Evolutionary conservation across 2,888 invertebrate species (phyloP), one percentile per base, ranked within the genome.

Genomic region (Crocallis elinguaria): DNA sequence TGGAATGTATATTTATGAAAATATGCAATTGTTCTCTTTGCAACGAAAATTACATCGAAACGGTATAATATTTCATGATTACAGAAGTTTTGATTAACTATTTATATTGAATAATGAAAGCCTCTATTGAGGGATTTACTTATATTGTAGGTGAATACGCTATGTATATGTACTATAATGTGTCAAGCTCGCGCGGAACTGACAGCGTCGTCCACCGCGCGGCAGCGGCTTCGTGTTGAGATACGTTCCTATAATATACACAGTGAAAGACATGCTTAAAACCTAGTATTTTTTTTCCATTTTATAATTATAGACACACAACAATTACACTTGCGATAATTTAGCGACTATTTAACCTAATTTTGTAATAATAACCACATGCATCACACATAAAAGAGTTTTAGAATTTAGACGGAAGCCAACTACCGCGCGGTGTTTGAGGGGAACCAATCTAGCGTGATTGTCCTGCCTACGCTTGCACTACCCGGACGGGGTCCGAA

Each of bases 21-120:
- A 64, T 69, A 71, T 73, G 66, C 69, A 64, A 75, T 80, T 83
- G 87, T 82, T 73, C 82, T 85, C 88, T 87, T 85, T 84, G 90
- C 89, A 86, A 89, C 87, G 84, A 84, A 86, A 79, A 82, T 84
- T 81, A 88, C 84, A 87, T 78, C 82, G 75, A 88, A 81, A 88
- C 81, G 80, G 82, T 78, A 57, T 49, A 53, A 69, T 79, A 73
- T 81, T 75, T 80, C 73, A 84, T 88, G 87, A 87, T 75, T 88
- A 89, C 73, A 88, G 85, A 84, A 84, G 77, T 82, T 84, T 82
- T 81, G 82, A 85, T 83, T 88, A 88, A 88, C 86, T 86, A 88
- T 88, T 76, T 81, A 84, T 82, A 87, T 82, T 86, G 86, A 84
- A 82, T 82, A 84, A 86, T 84, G 86, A 84, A 75, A 83, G 77